Conservation (phyloP, 1,140 invertebrate species). For the Druon quercuslanigerum region DNA sequence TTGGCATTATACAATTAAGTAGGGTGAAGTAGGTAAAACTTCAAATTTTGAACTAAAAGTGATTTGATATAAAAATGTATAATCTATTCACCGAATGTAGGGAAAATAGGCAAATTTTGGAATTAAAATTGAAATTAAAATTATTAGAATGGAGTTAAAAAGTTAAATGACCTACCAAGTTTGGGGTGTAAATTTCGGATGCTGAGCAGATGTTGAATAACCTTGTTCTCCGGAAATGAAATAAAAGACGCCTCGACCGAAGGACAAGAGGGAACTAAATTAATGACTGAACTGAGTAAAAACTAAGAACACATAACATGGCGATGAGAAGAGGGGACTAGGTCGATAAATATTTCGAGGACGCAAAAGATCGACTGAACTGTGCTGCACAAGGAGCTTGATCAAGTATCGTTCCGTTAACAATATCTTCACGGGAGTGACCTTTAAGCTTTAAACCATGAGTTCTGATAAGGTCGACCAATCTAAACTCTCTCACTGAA, state of each 20-base stretch:
- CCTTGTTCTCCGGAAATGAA: constrained; percentile 18
- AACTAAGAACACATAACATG: not conserved
- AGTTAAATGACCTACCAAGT: constrained; percentile 4
- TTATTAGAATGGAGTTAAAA: not conserved
- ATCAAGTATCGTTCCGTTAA: constrained; percentile 36
- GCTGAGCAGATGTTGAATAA: constrained; percentile 13
- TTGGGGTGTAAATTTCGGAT: constrained; percentile 8
- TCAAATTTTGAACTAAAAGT: too few species aligned
- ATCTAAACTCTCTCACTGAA: constrained; percentile 44
- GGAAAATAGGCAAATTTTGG: not conserved
- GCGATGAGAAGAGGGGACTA: not conserved
- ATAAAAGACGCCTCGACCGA: not conserved
- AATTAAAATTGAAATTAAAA: not conserved
- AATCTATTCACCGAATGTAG: not conserved
- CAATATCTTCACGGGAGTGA: constrained; percentile 62
- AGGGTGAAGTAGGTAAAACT: too few species aligned
- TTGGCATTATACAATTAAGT: too few species aligned
- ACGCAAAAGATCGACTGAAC: constrained; percentile 8
- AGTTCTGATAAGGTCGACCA: constrained; percentile 54
- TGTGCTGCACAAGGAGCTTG: constrained; percentile 15
- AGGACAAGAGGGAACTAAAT: constrained; percentile 19
- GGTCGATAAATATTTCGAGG: too few species aligned
- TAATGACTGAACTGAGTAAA: not conserved
- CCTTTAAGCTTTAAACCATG: constrained; percentile 61
- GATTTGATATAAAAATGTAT: too few species aligned